Evolutionary conservation across 1,140 invertebrate genomes (phyloP), one percentile per base, ranked within the genome.

Genomic region (Drosophila ambigua): DNA sequence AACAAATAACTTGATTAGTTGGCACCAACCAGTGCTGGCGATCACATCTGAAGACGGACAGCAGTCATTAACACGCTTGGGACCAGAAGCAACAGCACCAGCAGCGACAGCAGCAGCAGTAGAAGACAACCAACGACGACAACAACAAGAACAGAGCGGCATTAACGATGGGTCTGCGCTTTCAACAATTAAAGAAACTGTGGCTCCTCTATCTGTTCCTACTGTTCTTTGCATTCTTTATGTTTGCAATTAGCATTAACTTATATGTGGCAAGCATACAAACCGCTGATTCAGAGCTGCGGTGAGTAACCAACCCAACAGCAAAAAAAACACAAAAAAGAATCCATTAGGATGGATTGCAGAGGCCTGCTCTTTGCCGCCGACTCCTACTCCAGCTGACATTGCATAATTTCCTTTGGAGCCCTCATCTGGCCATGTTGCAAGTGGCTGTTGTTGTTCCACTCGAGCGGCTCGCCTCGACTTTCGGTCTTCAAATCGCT

Each of bases 241-340:
- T 91, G 90, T 91, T 91, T 76, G 90, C 90, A 62, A 79, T 91
- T 66, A 91, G 90, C 82, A 91, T 91, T 57, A 91, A 91, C 65
- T 72, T 91, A 50, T 91, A 91, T 80, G 78, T 91, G 65, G 55
- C 76, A 63, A 91, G 90, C 73, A 90, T 91, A 65, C 88, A 91
- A 57, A 66, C 24, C 65, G n/a, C 59, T 24, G 82, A 72, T 15
- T 41, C 63, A 43, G 72, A 77, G 31, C 62, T 63, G 45, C 75
- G 84, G 83, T 88, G 44, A 82, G 87, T 90, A 80, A 69, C 41
- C 49, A 41, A 15, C n/a, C 13, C 35, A 39, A 39, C 11, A 11
- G 8, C 31, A 31, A 31, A 4, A 24, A 3, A 8, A 59, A 49
- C 39, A 57, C 41, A 66, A 66, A 39, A 13, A 39, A 39, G 11